phyloP scores from a whole-genome alignment of 2,797 vertebrate species.

The Serranus cabrilla region DNA sequence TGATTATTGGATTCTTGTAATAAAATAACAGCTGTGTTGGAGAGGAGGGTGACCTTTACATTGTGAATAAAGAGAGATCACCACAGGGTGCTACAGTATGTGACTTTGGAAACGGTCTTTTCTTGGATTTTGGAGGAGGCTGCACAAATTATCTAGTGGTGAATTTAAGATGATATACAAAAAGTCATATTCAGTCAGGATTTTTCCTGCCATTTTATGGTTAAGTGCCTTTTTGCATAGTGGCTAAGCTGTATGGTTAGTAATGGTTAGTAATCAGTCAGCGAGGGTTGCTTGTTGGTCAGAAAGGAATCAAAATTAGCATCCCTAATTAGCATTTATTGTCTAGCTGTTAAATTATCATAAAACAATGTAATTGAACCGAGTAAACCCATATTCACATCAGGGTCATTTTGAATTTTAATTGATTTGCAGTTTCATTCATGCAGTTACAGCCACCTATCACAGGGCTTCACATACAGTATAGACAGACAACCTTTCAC shows the following conservation, averaged over 20 bases:
- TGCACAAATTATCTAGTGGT: too few species aligned
- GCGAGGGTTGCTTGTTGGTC: too few species aligned
- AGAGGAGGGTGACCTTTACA: constrained; percentile 55
- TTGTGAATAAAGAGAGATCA: constrained; percentile 27
- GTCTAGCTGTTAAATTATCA: neutral
- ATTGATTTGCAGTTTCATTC: neutral
- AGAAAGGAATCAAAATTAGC: too few species aligned
- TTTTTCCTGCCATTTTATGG: too few species aligned
- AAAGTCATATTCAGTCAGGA: neutral
- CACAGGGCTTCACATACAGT: too few species aligned
- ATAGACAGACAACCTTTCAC: too few species aligned
- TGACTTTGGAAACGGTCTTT: constrained; percentile 37
- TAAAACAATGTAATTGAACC: neutral
- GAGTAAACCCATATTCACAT: neutral
- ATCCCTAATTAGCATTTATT: neutral
- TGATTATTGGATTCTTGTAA: constrained; percentile 25
- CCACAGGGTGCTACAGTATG: constrained; percentile 27
- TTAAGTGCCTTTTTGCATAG: too few species aligned
- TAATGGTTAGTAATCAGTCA: too few species aligned
- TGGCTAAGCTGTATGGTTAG: too few species aligned
- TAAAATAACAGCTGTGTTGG: constrained; percentile 1
- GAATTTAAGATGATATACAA: neutral
- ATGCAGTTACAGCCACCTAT: neutral
- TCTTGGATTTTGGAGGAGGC: constrained; percentile 2
- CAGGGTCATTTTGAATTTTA: neutral